phyloP scores from a whole-genome alignment of 1,140 invertebrate species.

The Phymastichus coffea region DNA sequence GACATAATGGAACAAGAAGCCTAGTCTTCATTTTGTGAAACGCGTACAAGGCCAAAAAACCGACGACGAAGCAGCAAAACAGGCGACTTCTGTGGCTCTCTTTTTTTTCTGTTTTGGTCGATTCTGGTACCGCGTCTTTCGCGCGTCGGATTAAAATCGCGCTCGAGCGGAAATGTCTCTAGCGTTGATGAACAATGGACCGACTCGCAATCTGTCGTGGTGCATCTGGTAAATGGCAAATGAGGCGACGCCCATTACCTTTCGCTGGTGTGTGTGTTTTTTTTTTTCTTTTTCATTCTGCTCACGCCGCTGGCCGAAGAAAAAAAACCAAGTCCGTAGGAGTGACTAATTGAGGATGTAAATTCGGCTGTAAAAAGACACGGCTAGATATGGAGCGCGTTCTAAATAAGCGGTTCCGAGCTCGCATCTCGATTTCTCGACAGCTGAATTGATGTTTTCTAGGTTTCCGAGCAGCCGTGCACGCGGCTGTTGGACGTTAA shows the following conservation, averaged over 20 bases:
- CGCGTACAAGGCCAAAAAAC: background rate
- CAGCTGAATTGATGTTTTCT: background rate
- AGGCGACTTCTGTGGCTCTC: background rate
- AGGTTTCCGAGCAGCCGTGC: background rate
- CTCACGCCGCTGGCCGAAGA: background rate
- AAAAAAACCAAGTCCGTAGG: background rate
- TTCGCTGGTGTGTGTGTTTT: background rate
- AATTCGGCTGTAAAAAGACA: constrained; percentile 16
- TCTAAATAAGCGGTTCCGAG: background rate
- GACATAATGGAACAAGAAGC: too few species aligned
- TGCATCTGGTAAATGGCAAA: constrained; percentile 11
- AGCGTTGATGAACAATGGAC: constrained; percentile 4
- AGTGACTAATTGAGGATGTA: constrained; percentile 26
- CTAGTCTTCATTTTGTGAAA: background rate
- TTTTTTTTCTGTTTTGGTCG: too few species aligned
- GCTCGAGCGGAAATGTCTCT: constrained; percentile 6
- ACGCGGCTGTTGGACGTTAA: too few species aligned
- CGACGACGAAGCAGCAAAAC: background rate
- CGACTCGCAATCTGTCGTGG: background rate
- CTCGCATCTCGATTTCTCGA: constrained; percentile 1
- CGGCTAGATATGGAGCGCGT: background rate
- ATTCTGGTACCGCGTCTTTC: too few species aligned
- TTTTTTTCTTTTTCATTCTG: too few species aligned
- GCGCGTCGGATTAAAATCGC: constrained; percentile 20
- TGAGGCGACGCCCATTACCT: constrained; percentile 2